Base-by-base conservation (phyloP, 2,113 vertebrate species). In the Excalfactoria chinensis region DNA sequence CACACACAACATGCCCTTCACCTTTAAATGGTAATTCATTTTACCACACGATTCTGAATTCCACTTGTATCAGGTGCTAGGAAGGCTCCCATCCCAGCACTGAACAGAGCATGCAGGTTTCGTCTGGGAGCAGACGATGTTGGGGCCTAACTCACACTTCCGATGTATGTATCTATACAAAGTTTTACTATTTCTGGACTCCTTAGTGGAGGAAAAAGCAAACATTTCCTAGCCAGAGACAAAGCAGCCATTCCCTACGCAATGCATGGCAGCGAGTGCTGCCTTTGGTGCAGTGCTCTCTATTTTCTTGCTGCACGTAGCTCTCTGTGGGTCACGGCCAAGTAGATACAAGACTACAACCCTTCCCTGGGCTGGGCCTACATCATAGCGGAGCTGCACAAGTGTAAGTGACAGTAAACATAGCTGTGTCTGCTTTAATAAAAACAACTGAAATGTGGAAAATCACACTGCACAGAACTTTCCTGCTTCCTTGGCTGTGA, bases 21-120 rank as follows among this genome's bases (percentile, higher is more conserved):
- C 90, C 78, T 91, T 94, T 95, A 90, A 95, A 95, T 81, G 70
- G 75, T 78, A 91, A 94, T 94, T 95, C 51, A 92, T 89, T 94
- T 85, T 86, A 81, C 26, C 32, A 51, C 40, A 77, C 32, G 28
- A 58, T 71, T 87, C 58, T 2, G 23, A 93, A 93, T 88, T 67
- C 56, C 49, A 53, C 63, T 91, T 89, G 79, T 0, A 0, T 68
- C 43, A 76, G 46, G 34, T 26, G 90, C 87, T 60, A 84, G 59
- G 75, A 85, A 94, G 86, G 69, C 41, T 88, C 32, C 28, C n/a
- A 86, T 60, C 43, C 41, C 13, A 3, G 1, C 41, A 71, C 11
- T 56, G 76, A 91, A 85, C 21, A 88, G 16, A 74, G 58, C 26
- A 13, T 30, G 25, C 8, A 55, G 11, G 28, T 68, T 86, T 68